A percentile compares a stretch with the other conserved stretches of the same genome.
Conservation (phyloP, 1,140 invertebrate species). For the Subanguina moxae region DNA sequence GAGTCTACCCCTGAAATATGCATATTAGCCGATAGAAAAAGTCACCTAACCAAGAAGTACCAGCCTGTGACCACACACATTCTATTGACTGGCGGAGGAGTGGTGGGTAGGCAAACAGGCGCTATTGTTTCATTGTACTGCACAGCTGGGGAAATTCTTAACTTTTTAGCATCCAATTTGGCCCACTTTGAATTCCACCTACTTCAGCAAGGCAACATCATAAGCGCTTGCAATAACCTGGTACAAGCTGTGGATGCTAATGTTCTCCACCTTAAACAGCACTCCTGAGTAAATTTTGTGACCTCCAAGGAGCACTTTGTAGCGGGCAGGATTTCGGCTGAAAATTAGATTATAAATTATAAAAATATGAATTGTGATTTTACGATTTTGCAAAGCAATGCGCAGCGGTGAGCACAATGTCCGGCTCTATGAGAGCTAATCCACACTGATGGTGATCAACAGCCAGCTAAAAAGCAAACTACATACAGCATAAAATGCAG, state of each 20-base stretch:
- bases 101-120: slow-evolving; percentile 26
- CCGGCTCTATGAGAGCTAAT: slow-evolving; percentile 27
- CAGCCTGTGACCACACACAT: slow-evolving; percentile 36
- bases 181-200: not conserved
- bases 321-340: slow-evolving; percentile 18
- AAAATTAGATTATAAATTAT: not conserved
- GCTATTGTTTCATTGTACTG: slow-evolving; percentile 15
- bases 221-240: slow-evolving; percentile 32
- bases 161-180: not conserved
- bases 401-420: slow-evolving; percentile 39
- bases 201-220: slow-evolving; percentile 33
- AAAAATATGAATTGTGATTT: not conserved
- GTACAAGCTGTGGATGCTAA: slow-evolving; percentile 29
- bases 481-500: slow-evolving; percentile 1
- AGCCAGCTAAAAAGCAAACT: too few species aligned
- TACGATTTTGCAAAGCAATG: slow-evolving; percentile 36
- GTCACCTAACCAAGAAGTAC: not conserved
- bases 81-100: slow-evolving; percentile 15
- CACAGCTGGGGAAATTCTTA: slow-evolving; percentile 11
- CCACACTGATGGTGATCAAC: slow-evolving; percentile 32
- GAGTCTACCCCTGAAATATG: slow-evolving; percentile 14
- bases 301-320: slow-evolving; percentile 18
- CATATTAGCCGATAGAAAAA: too few species aligned
- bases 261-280: slow-evolving; percentile 16
- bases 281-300: slow-evolving; percentile 21